phyloP scores from a whole-genome alignment of 2,888 invertebrate species.

The Polyploca ridens region DNA sequence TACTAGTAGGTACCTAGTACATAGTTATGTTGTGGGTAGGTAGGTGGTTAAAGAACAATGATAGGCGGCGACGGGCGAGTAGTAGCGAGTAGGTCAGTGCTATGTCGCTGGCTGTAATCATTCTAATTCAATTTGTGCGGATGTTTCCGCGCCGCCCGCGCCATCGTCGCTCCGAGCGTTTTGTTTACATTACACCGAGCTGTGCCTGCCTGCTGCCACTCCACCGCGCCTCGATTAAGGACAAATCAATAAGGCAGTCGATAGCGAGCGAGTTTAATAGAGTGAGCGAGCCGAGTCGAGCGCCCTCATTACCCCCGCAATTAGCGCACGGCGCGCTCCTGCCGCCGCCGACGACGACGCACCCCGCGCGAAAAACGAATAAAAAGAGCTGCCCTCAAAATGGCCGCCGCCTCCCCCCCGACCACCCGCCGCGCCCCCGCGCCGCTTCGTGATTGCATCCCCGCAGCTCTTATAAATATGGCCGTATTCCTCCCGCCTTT shows the following conservation, averaged over 20 bases:
- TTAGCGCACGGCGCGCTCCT: constrained; percentile 83
- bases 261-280: constrained; percentile 82
- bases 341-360: constrained; percentile 79
- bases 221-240: constrained; percentile 75
- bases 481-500: constrained; percentile 85
- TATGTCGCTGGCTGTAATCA: constrained; percentile 58
- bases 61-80: constrained; percentile 20
- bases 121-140: constrained; percentile 75
- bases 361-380: constrained; percentile 85
- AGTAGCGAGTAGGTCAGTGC: constrained; percentile 38
- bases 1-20: no score
- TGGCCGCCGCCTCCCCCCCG: constrained; percentile 86
- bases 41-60: no score
- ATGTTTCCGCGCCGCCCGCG: constrained; percentile 49
- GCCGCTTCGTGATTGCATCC: constrained; percentile 85
- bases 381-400: constrained; percentile 89
- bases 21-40: no score
- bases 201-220: constrained; percentile 41
- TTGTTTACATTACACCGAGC: constrained; percentile 71
- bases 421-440: constrained; percentile 75
- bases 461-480: constrained; percentile 86
- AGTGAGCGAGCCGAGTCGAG: constrained; percentile 81
- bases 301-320: constrained; percentile 85
- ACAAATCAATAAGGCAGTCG: constrained; percentile 84
- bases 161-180: constrained; percentile 45